Base-by-base conservation (phyloP, 2,888 invertebrate species). In the Electrophaes corylata region DNA sequence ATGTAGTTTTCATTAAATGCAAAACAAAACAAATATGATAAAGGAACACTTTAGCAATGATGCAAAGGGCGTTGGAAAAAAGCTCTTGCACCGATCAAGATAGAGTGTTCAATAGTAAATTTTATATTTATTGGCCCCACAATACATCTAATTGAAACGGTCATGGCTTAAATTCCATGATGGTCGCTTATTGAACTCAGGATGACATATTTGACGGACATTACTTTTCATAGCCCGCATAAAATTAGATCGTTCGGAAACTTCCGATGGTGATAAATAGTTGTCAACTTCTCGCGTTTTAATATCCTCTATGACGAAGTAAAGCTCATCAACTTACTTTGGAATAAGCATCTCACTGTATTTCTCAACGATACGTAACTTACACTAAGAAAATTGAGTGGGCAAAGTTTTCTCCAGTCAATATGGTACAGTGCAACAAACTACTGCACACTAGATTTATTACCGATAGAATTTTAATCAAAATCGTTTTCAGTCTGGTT, bases 101-200 rank as follows among this genome's bases (percentile, higher is more conserved):
- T 51, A 60, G 47, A 26, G 51, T 29, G 33, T 44, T 37, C 45
- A 19, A 39, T n/a, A 50, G 16, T 29, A 18, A 29, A 47, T 33
- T 51, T 44, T 43, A 45, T 35, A 16, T 44, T 37, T n/a, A 62
- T 55, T 61, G 54, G 29, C 20, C 33, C n/a, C 50, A 54, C 51
- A 62, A 62, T 57, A 51, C 18, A 48, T 19, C 54, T 50, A 57
- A 62, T 62, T 62, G 61, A 62, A 55, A 57, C 61, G 58, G 58
- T 62, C 57, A 57, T 29, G 26, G 54, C 20, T 35, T 35, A 12
- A 20, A 48, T 47, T 55, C 35, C 46, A 40, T 11, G 33, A 18
- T 33, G 40, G 47, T 12, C 14, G 47, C 12, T 37, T 35, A 18
- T 31, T 33, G 43, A 33, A 51, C 20, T 12, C 26, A 18, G 12